Percentiles rank a stretch among this genome's conserved stretches.
phyloP scores from a whole-genome alignment of 2,888 invertebrate genomes.

The Thysanoteuthis rhombus region DNA sequence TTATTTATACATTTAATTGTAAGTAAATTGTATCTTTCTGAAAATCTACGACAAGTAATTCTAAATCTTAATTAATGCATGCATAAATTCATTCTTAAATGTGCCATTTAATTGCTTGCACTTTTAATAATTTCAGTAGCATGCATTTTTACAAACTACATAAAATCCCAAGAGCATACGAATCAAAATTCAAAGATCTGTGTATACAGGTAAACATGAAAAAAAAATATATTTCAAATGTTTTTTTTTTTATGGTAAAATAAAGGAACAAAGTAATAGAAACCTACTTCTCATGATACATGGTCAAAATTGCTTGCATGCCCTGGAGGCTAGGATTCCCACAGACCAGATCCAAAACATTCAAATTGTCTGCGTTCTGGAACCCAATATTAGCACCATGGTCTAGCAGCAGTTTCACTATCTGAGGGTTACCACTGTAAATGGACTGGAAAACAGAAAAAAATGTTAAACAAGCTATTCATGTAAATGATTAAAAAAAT shows the following conservation, averaged over 20 bases:
- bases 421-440: neutral
- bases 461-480: too few relatives aligned
- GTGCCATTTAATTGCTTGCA: too few relatives aligned
- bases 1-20: neutral
- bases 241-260: too few relatives aligned
- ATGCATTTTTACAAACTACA: too few relatives aligned
- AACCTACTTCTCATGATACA: neutral
- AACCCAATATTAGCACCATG: slow-evolving; percentile 28
- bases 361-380: neutral
- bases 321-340: neutral
- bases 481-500: too few relatives aligned
- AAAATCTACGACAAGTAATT: too few relatives aligned
- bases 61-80: too few relatives aligned
- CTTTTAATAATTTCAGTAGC: too few relatives aligned
- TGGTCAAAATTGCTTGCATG: neutral
- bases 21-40: too few relatives aligned
- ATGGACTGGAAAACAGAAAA: neutral
- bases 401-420: slow-evolving; percentile 28
- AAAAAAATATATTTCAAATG: too few relatives aligned
- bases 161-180: too few relatives aligned
- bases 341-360: slow-evolving; percentile 19
- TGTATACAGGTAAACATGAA: neutral
- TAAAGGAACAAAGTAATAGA: neutral
- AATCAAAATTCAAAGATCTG: neutral
- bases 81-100: too few relatives aligned